Percentiles rank a stretch among this genome's conserved stretches.
Conservation (phyloP, 1,140 invertebrate species). For the Schlechtendalia chinensis region DNA sequence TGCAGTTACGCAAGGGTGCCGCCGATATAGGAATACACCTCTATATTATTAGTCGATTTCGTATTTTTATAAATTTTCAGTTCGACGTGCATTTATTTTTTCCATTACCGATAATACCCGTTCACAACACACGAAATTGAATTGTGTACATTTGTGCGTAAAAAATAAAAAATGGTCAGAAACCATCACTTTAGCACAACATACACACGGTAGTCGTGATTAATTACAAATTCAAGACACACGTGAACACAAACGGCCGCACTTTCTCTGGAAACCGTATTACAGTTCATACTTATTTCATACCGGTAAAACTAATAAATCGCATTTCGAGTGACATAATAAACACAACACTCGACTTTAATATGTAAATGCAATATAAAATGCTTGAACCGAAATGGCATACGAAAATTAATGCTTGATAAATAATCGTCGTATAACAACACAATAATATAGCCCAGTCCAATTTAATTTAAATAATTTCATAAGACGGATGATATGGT, state of each 20-base stretch:
- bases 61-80: slow-evolving; percentile 5
- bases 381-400: neutral
- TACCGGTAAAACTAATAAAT: neutral
- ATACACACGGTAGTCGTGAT: neutral
- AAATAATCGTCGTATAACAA: neutral
- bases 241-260: neutral
- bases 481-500: slow-evolving; percentile 32
- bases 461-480: slow-evolving; percentile 27
- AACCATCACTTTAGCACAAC: neutral
- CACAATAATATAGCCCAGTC: neutral
- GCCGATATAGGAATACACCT: slow-evolving; percentile 17
- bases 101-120: neutral
- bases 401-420: neutral
- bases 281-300: slow-evolving; percentile 1
- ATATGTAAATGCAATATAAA: neutral
- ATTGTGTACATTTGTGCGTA: neutral
- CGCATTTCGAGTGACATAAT: slow-evolving; percentile 3
- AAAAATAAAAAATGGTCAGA: slow-evolving; percentile 8
- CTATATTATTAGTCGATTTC: neutral
- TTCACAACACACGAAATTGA: slow-evolving; percentile 1
- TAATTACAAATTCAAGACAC: slow-evolving; percentile 44
- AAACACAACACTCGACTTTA: slow-evolving; percentile 3
- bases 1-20: neutral
- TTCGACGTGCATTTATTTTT: neutral
- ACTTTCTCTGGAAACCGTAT: slow-evolving; percentile 24